Percentiles rank a stretch among this genome's conserved stretches.
These are phyloP conservation scores for Sisor rabdophorus DNA, from an alignment of 2,113 vertebrate genomes.

Conservation along the genomic window DNA sequence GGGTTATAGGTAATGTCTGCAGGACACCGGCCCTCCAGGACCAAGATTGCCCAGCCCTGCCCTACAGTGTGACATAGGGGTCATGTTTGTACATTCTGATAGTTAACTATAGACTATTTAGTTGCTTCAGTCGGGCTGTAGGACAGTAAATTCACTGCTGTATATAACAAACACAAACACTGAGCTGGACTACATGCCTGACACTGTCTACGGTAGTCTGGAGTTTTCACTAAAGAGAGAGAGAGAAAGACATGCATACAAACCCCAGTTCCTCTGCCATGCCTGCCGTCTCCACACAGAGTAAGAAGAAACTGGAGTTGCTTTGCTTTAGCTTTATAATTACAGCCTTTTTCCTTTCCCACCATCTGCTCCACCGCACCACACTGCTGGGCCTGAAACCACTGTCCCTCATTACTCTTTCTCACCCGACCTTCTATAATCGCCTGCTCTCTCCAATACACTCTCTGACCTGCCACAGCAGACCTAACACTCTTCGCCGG, in stretches of 20 bases:
- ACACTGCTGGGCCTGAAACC: slow-evolving; percentile 18
- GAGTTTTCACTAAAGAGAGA: slow-evolving; percentile 20
- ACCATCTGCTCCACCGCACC: slow-evolving; percentile 32
- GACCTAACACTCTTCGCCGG: background rate
- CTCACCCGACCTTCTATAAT: background rate
- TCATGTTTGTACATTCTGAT: too few relatives aligned
- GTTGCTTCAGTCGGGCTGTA: too few relatives aligned
- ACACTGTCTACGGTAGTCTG: slow-evolving; percentile 4
- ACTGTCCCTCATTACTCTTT: background rate
- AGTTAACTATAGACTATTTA: too few relatives aligned
- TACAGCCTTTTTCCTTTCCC: slow-evolving; percentile 23
- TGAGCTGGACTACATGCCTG: background rate
- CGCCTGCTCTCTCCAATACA: background rate
- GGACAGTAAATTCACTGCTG: background rate
- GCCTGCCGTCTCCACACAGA: slow-evolving; percentile 15
- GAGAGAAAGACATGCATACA: slow-evolving; percentile 30
- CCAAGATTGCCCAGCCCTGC: too few relatives aligned
- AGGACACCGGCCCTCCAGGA: too few relatives aligned
- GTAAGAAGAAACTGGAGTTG: slow-evolving; percentile 14
- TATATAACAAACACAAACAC: background rate
- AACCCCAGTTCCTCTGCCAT: slow-evolving; percentile 30
- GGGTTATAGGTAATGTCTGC: too few relatives aligned
- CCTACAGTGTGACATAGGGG: too few relatives aligned
- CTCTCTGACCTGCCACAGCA: background rate
- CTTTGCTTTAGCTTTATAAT: slow-evolving; percentile 44